A percentile compares a stretch with the other conserved stretches of the same genome.
Conservation (phyloP, 2,113 vertebrate genomes). For the Psilopogon haemacephalus region DNA sequence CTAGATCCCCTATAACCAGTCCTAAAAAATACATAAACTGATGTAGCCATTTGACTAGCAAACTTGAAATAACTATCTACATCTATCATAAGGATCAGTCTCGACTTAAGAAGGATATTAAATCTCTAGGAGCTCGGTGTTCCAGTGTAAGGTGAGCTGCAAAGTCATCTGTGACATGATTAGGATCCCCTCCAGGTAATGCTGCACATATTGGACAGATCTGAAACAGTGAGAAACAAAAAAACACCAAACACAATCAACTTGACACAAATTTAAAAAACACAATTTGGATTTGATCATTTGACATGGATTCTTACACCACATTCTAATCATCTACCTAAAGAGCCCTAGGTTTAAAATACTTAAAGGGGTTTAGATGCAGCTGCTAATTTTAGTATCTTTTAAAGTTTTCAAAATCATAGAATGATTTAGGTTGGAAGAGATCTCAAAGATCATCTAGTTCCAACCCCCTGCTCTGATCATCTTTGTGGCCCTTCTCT, state of each 20-base stretch:
- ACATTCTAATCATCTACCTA: background rate
- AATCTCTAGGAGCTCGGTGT: slow-evolving; percentile 99
- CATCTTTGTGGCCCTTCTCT: no score
- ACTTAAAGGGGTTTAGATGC: background rate
- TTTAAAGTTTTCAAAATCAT: slow-evolving; percentile 26
- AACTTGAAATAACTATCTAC: slow-evolving; percentile 10
- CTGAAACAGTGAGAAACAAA: slow-evolving; percentile 74
- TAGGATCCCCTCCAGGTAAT: slow-evolving; percentile 97
- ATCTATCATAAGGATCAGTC: background rate
- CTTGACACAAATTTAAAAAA: background rate
- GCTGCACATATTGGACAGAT: slow-evolving; percentile 99
- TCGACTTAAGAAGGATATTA: slow-evolving; percentile 89
- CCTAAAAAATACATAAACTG: background rate
- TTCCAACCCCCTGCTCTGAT: no score
- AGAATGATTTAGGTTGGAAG: no score
- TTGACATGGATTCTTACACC: background rate
- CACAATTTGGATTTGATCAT: background rate
- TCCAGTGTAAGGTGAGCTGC: slow-evolving; percentile 99
- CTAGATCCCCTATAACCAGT: background rate
- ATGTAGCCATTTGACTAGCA: background rate
- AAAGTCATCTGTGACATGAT: slow-evolving; percentile 99
- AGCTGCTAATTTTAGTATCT: background rate
- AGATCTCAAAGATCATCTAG: no score
- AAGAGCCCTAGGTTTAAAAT: background rate
- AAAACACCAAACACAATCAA: background rate